Percentiles rank a stretch among this genome's conserved stretches.
Evolutionary conservation across 2,888 invertebrate genomes (phyloP).

Genomic region (Mycalesis mineus): DNA sequence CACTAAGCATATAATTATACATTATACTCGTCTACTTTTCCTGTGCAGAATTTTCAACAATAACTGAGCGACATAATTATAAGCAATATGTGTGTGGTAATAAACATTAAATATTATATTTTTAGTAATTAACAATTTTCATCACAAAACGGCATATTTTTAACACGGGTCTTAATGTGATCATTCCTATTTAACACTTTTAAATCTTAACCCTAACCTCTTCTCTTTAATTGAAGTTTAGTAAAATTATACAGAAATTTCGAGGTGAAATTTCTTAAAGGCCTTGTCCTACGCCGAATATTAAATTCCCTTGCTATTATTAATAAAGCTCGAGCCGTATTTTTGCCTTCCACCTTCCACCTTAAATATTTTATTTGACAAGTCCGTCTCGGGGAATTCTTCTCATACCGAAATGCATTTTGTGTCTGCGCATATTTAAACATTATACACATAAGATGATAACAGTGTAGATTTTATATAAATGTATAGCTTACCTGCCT

Average conservation of each 20-base stretch:
- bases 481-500: too few relatives aligned
- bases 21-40: too few relatives aligned
- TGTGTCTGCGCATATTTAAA: neutral
- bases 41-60: too few relatives aligned
- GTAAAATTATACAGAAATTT: constrained; percentile 50
- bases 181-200: neutral
- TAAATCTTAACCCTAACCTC: neutral
- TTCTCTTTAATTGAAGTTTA: constrained; percentile 14
- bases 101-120: too few relatives aligned
- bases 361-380: neutral
- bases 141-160: too few relatives aligned
- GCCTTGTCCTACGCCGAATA: constrained; percentile 58
- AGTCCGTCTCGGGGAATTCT: neutral
- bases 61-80: too few relatives aligned
- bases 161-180: neutral
- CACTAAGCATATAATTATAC: too few relatives aligned
- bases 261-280: constrained; percentile 40
- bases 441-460: neutral
- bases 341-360: neutral
- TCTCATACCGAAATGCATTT: neutral
- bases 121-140: too few relatives aligned
- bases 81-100: too few relatives aligned
- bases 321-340: constrained; percentile 39
- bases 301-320: constrained; percentile 59
- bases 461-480: neutral